Percentiles rank a stretch among this genome's conserved stretches.
Evolutionary conservation across 2,888 invertebrate species (phyloP).

Genomic region (Sphinx pinastri): DNA sequence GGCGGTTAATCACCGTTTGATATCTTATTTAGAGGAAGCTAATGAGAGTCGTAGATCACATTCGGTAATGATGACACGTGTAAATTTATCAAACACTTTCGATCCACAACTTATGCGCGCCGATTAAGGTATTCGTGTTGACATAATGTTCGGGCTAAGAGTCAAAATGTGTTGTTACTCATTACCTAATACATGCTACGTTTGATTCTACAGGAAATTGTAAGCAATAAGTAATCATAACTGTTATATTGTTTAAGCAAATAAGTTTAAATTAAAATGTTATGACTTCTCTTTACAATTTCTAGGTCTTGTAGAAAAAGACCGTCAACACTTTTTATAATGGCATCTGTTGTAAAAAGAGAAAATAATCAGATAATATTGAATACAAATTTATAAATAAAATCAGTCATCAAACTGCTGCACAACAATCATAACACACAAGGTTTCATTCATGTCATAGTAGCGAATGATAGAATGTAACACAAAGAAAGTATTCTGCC

Average conservation of each 20-base stretch:
- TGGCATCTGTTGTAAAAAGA: neutral
- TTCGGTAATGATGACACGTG: conserved; percentile 76
- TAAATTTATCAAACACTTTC: conserved; percentile 80
- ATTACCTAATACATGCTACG: conserved; percentile 35
- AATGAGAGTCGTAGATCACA: conserved; percentile 81
- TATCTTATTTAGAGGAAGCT: conserved; percentile 80
- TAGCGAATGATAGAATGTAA: conserved; percentile 58
- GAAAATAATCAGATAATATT: neutral
- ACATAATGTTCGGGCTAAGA: conserved; percentile 75
- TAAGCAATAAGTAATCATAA: neutral
- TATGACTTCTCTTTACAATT: no score
- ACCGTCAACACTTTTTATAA: neutral
- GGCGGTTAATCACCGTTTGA: conserved; percentile 74
- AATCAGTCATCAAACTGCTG: conserved; percentile 60
- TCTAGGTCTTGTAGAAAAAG: no score
- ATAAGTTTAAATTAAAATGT: no score
- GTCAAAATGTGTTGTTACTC: conserved; percentile 68
- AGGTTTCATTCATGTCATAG: conserved; percentile 58
- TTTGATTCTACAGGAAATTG: neutral
- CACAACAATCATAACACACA: conserved; percentile 59
- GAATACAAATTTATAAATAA: conserved; percentile 58
- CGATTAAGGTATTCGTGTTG: conserved; percentile 78
- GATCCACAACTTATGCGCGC: conserved; percentile 74
- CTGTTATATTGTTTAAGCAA: no score
- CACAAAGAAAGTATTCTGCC: conserved; percentile 49